Base-by-base conservation (phyloP, 35 echinoderm and acorn worm species). In the Acanthaster planci region DNA sequence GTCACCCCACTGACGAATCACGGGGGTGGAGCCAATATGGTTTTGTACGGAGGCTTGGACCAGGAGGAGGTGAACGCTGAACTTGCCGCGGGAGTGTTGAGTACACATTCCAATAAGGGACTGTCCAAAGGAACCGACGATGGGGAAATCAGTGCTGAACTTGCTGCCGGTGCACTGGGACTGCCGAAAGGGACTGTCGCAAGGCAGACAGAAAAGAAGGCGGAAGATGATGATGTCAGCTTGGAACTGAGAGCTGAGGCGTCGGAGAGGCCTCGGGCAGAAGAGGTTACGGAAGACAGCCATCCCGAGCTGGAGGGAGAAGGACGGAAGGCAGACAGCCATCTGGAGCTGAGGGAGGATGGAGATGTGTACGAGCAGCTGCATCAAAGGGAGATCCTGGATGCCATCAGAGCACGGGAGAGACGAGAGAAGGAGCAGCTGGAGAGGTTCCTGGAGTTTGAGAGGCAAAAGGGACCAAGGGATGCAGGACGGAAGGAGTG, bases 71-170 rank as follows among this genome's bases (percentile, higher is more conserved):
- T 32, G 5, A 34, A 0, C 31, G 27, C 40, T 7, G 77, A 42
- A 37, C 37, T 42, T 31, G 37, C 8, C 15, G 17, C 37, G 17
- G 77, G 7, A 51, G 29, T 17, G 2, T 14, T 38, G 29, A 57
- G 23, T n/a, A n/a, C n/a, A n/a, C n/a, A n/a, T n/a, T n/a, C n/a
- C n/a, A n/a, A n/a, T n/a, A n/a, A n/a, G n/a, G 26, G 15, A 26
- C 30, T 19, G 22, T 55, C 2, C 31, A 34, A 32, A 4, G 55
- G 36, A 17, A 7, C 29, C 8, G 51, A 54, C 23, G 51, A 83
- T 12, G 81, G 37, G 27, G 81, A 83, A 36, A 83, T 35, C 2
- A 58, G 81, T 60, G 81, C 53, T 8, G 56, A 57, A 58, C 31
- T 57, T 16, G 36, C 15, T 16, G 52, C 38, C 19, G 52, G 18